Conservation (phyloP, 1,140 invertebrate species). For the Monochamus saltuarius region DNA sequence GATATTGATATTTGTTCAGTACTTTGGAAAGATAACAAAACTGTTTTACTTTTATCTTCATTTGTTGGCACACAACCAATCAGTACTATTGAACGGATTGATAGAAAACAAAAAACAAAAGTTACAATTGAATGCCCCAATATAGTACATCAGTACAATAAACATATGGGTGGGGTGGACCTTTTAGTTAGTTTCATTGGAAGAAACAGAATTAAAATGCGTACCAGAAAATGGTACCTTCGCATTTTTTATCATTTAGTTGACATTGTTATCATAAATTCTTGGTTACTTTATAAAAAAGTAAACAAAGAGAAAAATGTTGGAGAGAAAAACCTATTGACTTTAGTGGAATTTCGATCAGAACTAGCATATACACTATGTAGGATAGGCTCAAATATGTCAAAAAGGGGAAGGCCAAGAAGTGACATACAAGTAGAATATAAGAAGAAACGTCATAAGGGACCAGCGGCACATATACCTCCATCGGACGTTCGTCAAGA, state of each 20-base stretch:
- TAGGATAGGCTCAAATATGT: background rate
- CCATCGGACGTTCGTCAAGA: background rate
- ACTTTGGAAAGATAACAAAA: slow-evolving; percentile 6
- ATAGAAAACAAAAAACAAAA: slow-evolving; percentile 19
- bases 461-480: background rate
- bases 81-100: slow-evolving; percentile 13
- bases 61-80: slow-evolving; percentile 13
- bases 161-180: slow-evolving; percentile 54
- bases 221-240: slow-evolving; percentile 53
- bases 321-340: background rate
- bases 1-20: slow-evolving; percentile 18
- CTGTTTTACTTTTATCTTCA: background rate
- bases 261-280: too few species aligned
- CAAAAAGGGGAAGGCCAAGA: background rate
- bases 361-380: background rate
- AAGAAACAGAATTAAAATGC: slow-evolving; percentile 50
- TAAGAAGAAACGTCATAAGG: background rate
- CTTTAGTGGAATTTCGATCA: background rate
- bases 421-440: background rate
- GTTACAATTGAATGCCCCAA: slow-evolving; percentile 19
- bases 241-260: too few species aligned
- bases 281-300: too few species aligned
- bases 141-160: slow-evolving; percentile 19
- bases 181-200: slow-evolving; percentile 51
- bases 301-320: too few species aligned